Evolutionary conservation across 1,140 invertebrate species (phyloP).

Genomic region (Scaptomyza montana): DNA sequence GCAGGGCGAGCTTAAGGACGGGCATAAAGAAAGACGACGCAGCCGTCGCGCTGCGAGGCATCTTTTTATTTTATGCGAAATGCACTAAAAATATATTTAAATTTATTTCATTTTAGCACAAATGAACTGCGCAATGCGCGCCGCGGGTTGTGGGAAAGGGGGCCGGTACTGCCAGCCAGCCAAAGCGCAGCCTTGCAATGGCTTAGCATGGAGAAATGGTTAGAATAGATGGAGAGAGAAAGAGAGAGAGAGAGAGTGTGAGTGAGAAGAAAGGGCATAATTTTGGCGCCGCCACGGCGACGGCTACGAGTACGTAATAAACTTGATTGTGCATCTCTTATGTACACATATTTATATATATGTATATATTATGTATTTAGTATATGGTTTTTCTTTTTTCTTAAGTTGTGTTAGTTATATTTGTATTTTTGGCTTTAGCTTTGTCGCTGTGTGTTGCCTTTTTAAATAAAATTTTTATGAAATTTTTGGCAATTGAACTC

Average conservation of each 20-base stretch:
- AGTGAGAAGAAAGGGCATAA: conserved; percentile 24
- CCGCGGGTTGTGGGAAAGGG: conserved; percentile 7
- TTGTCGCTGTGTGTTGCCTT: conserved; percentile 45
- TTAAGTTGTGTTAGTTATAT: background rate
- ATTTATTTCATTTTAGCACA: conserved; percentile 79
- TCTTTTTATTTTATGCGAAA: conserved; percentile 81
- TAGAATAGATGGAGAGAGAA: too few species aligned
- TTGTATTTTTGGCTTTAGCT: conserved; percentile 16
- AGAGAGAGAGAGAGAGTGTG: conserved; percentile 7
- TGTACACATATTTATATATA: conserved; percentile 28
- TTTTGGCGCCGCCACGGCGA: conserved; percentile 71
- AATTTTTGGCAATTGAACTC: conserved; percentile 82
- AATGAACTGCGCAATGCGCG: conserved; percentile 70
- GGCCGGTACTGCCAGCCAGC: conserved; percentile 30
- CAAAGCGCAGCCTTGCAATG: conserved; percentile 47
- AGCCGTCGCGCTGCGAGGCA: conserved; percentile 60
- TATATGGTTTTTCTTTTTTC: conserved; percentile 23
- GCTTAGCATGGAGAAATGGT: conserved; percentile 1
- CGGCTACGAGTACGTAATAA: conserved; percentile 67
- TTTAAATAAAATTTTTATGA: conserved; percentile 81
- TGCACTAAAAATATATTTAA: conserved; percentile 83
- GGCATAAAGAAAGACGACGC: conserved; percentile 3
- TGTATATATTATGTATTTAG: conserved; percentile 3
- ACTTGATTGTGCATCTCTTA: conserved; percentile 78
- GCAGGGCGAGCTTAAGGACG: background rate